phyloP scores from a whole-genome alignment of 2,797 vertebrate species.

The Premnoplex brunnescens region DNA sequence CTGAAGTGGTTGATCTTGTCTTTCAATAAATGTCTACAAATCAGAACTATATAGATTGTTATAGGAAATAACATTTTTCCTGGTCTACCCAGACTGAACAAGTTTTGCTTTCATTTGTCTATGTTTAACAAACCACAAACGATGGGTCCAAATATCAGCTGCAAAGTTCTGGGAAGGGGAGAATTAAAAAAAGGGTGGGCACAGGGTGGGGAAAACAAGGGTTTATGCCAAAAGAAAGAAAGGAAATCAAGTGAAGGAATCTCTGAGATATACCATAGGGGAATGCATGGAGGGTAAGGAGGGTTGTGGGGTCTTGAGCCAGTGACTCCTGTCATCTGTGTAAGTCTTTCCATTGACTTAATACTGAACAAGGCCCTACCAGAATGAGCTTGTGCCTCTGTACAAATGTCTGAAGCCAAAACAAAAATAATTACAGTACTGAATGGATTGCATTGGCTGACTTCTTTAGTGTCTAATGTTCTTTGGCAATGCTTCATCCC shows the following conservation, averaged over 20 bases:
- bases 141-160: not conserved
- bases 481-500: slow-evolving; percentile 72
- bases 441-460: slow-evolving; percentile 68
- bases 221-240: not conserved
- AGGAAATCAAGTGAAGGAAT: not conserved
- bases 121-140: slow-evolving; percentile 8
- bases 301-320: not conserved
- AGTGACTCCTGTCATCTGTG: not conserved
- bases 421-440: slow-evolving; percentile 75
- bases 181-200: rapidly evolving
- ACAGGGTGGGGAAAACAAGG: not conserved
- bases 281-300: not conserved
- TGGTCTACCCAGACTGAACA: not conserved
- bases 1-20: not conserved
- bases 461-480: slow-evolving; percentile 69
- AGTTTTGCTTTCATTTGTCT: slow-evolving; percentile 26
- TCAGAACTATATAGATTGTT: not conserved
- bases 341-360: not conserved
- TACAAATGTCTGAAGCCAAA: slow-evolving; percentile 69
- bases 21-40: not conserved
- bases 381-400: slow-evolving; percentile 33
- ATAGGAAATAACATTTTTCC: not conserved
- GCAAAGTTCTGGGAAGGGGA: not conserved
- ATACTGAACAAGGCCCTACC: not conserved
- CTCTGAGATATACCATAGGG: not conserved